Evolutionary conservation across 2,888 invertebrate genomes (phyloP).

Genomic region (Cephus spinipes): DNA sequence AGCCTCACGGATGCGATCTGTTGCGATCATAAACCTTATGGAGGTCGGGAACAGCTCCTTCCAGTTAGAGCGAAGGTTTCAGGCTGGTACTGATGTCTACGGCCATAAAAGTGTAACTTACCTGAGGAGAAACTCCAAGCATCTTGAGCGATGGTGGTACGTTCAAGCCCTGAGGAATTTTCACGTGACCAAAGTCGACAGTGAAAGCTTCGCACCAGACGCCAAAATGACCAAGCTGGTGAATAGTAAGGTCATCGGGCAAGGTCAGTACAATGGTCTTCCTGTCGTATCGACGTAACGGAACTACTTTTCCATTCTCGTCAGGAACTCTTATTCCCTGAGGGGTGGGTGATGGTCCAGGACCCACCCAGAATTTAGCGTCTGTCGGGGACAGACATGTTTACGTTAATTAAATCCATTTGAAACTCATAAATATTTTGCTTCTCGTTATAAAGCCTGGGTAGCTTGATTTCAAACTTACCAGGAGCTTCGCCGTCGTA

Average conservation of each 20-base stretch:
- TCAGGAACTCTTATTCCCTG: conserved; percentile 89
- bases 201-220: conserved; percentile 95
- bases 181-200: conserved; percentile 91
- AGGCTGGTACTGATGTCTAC: not conserved
- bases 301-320: conserved; percentile 88
- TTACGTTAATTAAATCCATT: conserved; percentile 8
- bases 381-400: conserved; percentile 70
- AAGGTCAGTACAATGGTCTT: conserved; percentile 91
- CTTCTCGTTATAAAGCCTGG: not conserved
- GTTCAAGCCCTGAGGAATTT: conserved; percentile 79
- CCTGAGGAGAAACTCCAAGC: conserved; percentile 95
- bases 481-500: conserved; percentile 95
- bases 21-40: not conserved
- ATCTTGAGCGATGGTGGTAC: conserved; percentile 93
- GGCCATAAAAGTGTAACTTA: conserved; percentile 66
- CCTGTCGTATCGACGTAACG: conserved; percentile 83
- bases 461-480: conserved; percentile 60
- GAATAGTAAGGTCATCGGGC: conserved; percentile 89
- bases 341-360: conserved; percentile 83
- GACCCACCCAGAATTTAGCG: conserved; percentile 94
- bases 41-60: not conserved
- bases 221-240: conserved; percentile 93
- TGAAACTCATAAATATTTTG: not conserved
- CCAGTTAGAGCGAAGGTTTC: not conserved
- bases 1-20: not conserved